phyloP scores from a whole-genome alignment of 2,113 vertebrate genomes.

The Catharus bicknelli region DNA sequence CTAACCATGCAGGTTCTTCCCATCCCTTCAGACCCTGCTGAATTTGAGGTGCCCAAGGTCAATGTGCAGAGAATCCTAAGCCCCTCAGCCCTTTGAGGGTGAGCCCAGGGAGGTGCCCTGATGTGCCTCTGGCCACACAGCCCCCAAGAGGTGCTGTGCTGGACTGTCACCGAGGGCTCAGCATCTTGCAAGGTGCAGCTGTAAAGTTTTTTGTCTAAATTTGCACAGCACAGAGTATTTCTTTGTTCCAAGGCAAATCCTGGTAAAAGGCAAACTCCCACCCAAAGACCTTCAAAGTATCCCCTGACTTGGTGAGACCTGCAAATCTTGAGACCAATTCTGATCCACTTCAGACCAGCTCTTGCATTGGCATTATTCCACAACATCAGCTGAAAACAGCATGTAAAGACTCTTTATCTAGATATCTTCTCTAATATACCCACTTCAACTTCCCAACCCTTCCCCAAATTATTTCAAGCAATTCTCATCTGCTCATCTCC shows the following conservation, averaged over 20 bases:
- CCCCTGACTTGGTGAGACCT: neutral
- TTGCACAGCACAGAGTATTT: neutral
- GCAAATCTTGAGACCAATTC: neutral
- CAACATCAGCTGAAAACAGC: neutral
- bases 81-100: neutral
- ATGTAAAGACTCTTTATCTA: neutral
- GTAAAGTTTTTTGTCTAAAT: neutral
- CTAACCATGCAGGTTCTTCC: neutral
- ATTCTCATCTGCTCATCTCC: neutral
- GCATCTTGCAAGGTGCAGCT: neutral
- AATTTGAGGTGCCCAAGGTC: neutral
- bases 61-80: neutral
- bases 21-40: neutral
- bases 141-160: neutral
- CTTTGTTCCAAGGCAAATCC: neutral
- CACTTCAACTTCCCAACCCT: neutral
- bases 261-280: neutral
- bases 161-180: neutral
- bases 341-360: neutral
- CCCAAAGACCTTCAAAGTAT: neutral
- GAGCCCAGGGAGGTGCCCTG: neutral
- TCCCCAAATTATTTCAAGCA: neutral
- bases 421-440: neutral
- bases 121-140: fast-evolving
- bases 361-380: neutral